Base-by-base conservation (phyloP, 2,113 vertebrate species). In the Barbus barbus region DNA sequence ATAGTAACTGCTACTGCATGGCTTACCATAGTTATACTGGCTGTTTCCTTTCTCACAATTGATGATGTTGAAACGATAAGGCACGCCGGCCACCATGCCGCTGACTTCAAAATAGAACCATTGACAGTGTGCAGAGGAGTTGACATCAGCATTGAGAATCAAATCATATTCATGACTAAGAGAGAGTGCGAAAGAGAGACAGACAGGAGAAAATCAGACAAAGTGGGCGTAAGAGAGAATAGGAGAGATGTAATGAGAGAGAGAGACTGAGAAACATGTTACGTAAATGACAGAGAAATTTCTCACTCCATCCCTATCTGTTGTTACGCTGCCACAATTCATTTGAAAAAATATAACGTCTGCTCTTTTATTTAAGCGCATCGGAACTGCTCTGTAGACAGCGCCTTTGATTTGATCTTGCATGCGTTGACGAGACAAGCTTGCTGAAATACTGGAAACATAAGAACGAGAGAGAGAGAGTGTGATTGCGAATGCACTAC, bases 1-100 rank as follows among this genome's bases (percentile, higher is more conserved):
- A 20, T 12, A 16, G 63, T 11, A 38, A 3, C 9, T 2, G 1
- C 33, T 38, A n/a, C 13, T 2, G 5, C 41, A 33, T 48, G 16
- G 81, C 95, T 61, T 95, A 99, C 97, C 97, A 0, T 97, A 98
- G 91, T 98, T 98, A 90, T 97, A 99, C 83, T 99, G 97, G 88
- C 97, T 99, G 92, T 98, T 97, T 88, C 91, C 78, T 92, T 99
- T 99, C 93, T 99, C 97, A 85, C 96, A 98, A 93, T 98, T 98
- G 94, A 99, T 95, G 90, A 99, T 9, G 82, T 98, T 99, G 91
- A 99, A 97, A 53, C 96, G 95, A 82, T 98, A 98, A 1, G 95
- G 89, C 69, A 93, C 48, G 0, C 89, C 88, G 0, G 92, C 81
- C 87, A 85, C 90, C 96, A 97, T 97, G 61, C 92, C 92, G 53